Evolutionary conservation across 2,797 vertebrate species (phyloP), one percentile per base, ranked within the genome.

Genomic region (Anisognathus igniventris): DNA sequence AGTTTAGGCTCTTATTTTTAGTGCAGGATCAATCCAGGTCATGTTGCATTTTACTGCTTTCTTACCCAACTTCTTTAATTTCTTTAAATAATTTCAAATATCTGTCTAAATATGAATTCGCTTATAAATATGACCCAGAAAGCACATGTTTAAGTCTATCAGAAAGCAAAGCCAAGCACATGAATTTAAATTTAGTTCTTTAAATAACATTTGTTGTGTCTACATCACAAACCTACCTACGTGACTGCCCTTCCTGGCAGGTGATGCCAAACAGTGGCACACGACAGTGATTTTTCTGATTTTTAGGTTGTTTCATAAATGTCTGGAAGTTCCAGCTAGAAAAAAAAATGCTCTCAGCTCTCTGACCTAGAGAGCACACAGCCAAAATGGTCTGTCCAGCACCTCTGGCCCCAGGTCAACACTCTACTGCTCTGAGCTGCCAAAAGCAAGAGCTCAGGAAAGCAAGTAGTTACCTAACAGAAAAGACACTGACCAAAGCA

Each of bases 1-100:
- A 8, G 22, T 17, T 39, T 3, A 5, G 35, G 44, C 40, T 45
- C 53, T 22, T 14, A 2, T 6, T 30, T 61, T 30, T 7, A 31
- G 45, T 2, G 37, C 0, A 0, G 45, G 35, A 42, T n/a, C 14
- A 48, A 23, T 6, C 48, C 8, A 7, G 10, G 40, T n/a, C 74
- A 39, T 0, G 0, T 1, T 25, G 15, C 31, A 15, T 4, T 60
- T 28, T 8, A 42, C 12, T 22, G 48, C 14, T 28, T 61, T 57
- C 56, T 73, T 73, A 50, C 2, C 3, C 9, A 1, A 7, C 15
- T 60, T 39, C 30, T 30, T 18, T 15, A 48, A 57, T 57, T 57
- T 31, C 67, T 77, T 40, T 39, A 65, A 67, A 47, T 58, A 54
- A 42, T 35, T 77, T 42, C 23, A 90, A 89, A 80, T 48, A 10